Conservation (phyloP, 2,888 invertebrate genomes). For the Podotricha telesiphe region DNA sequence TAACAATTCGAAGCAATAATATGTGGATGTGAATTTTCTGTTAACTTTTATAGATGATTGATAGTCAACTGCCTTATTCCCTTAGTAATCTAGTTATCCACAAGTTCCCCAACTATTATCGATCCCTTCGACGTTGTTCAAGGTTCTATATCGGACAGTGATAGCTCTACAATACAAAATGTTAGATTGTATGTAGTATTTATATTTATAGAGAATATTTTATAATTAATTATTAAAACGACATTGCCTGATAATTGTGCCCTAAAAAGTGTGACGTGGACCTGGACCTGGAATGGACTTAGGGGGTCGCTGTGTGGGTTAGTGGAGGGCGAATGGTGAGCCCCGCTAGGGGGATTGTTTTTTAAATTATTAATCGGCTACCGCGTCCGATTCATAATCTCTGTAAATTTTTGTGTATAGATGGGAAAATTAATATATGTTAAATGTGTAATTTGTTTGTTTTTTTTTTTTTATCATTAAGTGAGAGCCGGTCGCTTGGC, state of each 20-base stretch:
- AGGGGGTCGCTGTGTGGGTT: slow-evolving; percentile 51
- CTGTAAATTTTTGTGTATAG: slow-evolving; percentile 82
- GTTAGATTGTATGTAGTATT: slow-evolving; percentile 66
- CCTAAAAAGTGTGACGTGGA: slow-evolving; percentile 73
- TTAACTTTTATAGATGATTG: slow-evolving; percentile 54
- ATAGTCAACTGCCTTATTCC: slow-evolving; percentile 60
- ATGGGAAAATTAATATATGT: slow-evolving; percentile 82
- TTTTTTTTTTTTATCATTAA: slow-evolving; percentile 56
- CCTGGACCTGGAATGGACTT: too few species aligned
- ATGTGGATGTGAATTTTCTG: slow-evolving; percentile 73
- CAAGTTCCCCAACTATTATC: slow-evolving; percentile 38
- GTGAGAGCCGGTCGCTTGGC: slow-evolving; percentile 53
- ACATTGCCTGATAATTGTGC: slow-evolving; percentile 75
- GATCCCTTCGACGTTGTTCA: slow-evolving; percentile 52
- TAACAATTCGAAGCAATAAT: slow-evolving; percentile 74
- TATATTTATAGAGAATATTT: slow-evolving; percentile 56
- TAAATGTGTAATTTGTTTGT: slow-evolving; percentile 71
- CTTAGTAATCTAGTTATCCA: slow-evolving; percentile 41
- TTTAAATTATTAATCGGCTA: slow-evolving; percentile 70
- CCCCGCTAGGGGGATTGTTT: slow-evolving; percentile 53
- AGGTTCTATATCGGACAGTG: slow-evolving; percentile 62
- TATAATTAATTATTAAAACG: slow-evolving; percentile 53
- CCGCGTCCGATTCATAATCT: slow-evolving; percentile 73
- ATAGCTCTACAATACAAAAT: slow-evolving; percentile 69
- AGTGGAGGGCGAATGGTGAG: slow-evolving; percentile 48